phyloP scores from a whole-genome alignment of 2,888 invertebrate genomes.

The Trichopria drosophilae region DNA sequence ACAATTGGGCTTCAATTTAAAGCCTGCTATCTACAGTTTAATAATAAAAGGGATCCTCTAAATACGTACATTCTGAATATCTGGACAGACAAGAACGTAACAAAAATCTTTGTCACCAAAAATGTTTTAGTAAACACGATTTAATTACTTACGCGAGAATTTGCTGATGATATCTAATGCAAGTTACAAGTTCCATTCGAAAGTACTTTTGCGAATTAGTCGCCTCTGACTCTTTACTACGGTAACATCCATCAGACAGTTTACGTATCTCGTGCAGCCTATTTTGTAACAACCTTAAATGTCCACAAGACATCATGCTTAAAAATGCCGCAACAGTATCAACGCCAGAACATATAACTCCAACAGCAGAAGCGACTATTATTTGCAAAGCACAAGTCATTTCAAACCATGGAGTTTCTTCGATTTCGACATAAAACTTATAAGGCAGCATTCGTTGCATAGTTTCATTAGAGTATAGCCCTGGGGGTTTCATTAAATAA shows the following conservation, averaged over 20 bases:
- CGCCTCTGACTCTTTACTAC: no score
- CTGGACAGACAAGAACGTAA: no score
- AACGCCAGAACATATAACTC: constrained; percentile 31
- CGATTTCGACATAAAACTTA: constrained; percentile 28
- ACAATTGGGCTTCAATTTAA: no score
- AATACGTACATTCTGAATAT: no score
- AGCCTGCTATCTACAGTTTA: no score
- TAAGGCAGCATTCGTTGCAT: no score
- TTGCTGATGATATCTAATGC: neutral
- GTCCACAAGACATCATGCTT: constrained; percentile 35
- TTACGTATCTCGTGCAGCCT: neutral
- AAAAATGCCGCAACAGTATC: constrained; percentile 39
- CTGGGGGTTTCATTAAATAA: no score
- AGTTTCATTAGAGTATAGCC: no score
- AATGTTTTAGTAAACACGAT: no score
- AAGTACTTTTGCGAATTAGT: no score
- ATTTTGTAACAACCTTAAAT: constrained; percentile 29
- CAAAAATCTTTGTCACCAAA: no score
- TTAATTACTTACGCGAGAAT: neutral
- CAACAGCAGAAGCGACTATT: constrained; percentile 24
- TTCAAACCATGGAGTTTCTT: constrained; percentile 37
- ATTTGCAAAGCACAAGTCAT: constrained; percentile 33
- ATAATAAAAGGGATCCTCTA: no score
- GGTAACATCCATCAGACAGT: neutral
- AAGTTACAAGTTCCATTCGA: neutral